A percentile compares a stretch with the other conserved stretches of the same genome.
Conservation (phyloP, 2,797 vertebrate species). For the Halcyon chelicuti region DNA sequence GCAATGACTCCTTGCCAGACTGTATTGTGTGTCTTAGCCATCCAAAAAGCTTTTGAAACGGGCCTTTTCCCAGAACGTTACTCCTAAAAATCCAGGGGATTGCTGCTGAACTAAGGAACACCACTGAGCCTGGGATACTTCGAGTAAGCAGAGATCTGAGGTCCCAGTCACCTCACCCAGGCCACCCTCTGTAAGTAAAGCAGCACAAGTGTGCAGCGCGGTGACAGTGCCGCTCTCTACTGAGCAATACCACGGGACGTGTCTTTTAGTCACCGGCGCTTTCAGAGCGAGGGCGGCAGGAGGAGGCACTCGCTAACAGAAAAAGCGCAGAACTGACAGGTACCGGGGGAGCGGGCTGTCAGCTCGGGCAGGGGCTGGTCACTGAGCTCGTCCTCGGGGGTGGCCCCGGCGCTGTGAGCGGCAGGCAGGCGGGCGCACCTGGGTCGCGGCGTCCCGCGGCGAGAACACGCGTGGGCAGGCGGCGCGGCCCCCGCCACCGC, state of each 20-base stretch:
- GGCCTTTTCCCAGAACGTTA: neutral
- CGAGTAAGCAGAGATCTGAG: neutral
- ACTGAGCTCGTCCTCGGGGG: neutral
- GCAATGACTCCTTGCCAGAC: too few species aligned
- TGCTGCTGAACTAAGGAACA: neutral
- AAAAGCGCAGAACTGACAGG: neutral
- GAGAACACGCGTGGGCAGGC: neutral
- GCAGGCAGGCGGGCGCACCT: neutral
- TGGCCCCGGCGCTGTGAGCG: neutral
- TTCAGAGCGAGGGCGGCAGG: neutral
- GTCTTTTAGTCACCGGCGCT: neutral
- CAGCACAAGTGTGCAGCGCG: neutral
- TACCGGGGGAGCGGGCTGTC: too few species aligned
- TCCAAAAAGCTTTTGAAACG: neutral
- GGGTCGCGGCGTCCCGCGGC: neutral
- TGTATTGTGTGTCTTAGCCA: accelerated
- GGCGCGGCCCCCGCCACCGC: neutral
- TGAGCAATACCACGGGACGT: neutral
- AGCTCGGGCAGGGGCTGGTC: neutral
- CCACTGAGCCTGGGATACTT: neutral
- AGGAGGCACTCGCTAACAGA: neutral
- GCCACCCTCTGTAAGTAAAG: neutral
- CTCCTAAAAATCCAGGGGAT: neutral
- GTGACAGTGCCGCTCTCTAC: neutral
- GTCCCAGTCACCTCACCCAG: neutral